A percentile compares a stretch with the other conserved stretches of the same genome.
These are phyloP conservation scores for Eristalis arbustorum DNA, from an alignment of 2,888 invertebrate species.

Conservation along the genomic window DNA sequence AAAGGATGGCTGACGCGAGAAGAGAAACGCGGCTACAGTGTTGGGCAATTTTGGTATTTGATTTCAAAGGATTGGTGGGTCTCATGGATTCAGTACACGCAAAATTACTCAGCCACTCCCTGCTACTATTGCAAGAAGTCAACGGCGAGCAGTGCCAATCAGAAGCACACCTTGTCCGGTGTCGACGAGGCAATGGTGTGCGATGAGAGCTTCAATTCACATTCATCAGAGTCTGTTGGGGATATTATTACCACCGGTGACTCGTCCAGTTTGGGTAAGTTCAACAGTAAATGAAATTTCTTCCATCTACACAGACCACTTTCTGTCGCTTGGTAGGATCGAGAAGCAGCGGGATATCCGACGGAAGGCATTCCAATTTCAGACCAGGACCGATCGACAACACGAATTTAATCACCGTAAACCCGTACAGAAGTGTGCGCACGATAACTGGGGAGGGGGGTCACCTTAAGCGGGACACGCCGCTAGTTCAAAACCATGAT, in stretches of 20 bases:
- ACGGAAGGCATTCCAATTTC: conserved; percentile 82
- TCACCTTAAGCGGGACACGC: conserved; percentile 86
- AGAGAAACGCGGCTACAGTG: conserved; percentile 86
- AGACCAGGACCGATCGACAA: conserved; percentile 90
- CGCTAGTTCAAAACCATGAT: conserved; percentile 89
- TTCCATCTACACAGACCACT: background rate
- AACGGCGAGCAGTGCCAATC: conserved; percentile 70
- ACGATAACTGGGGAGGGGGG: conserved; percentile 95
- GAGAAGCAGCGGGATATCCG: conserved; percentile 85
- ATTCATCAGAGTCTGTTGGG: conserved; percentile 85
- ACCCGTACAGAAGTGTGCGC: conserved; percentile 85
- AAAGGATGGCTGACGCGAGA: conserved; percentile 91
- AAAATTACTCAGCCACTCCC: conserved; percentile 77
- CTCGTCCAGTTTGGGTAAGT: conserved; percentile 80
- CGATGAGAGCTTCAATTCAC: conserved; percentile 86
- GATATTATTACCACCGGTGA: conserved; percentile 83
- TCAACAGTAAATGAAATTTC: background rate
- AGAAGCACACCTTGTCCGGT: conserved; percentile 72
- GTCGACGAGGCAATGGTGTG: conserved; percentile 85
- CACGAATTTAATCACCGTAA: conserved; percentile 84
- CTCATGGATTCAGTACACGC: conserved; percentile 88
- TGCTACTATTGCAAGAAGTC: conserved; percentile 81
- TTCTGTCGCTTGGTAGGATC: conserved; percentile 74
- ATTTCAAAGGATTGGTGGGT: conserved; percentile 93
- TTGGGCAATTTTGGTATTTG: conserved; percentile 95